Evolutionary conservation across 2,797 vertebrate species (phyloP), one percentile per base, ranked within the genome.

Genomic region (Onychomys leucogaster): DNA sequence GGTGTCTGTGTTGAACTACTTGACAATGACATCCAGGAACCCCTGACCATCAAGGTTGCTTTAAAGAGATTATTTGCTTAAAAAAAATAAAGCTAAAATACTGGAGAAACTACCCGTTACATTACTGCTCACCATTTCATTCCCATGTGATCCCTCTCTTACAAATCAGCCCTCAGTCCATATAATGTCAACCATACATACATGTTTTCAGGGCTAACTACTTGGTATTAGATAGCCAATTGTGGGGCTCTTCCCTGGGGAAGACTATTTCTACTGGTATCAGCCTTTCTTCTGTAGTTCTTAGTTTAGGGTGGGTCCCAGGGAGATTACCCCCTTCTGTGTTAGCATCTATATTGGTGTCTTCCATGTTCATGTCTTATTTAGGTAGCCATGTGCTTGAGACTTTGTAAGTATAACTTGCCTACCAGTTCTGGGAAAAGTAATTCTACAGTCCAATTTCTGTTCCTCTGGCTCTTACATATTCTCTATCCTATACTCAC

Each of bases 31-130:
- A n/a, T 23, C 43, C 21, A 52, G 43, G 6, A 85, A 25, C 46
- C 49, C 37, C 57, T 5, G 5, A 23, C 25, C 37, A 46, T 69
- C 83, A 81, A 88, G 49, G 14, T 59, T 83, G 29, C 25, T 95
- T 78, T 94, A 34, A 80, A 94, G 88, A 75, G 32, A 87, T 16
- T 29, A 95, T 87, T 97, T 92, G 17, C 46, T 90, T 93, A 32
- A 77, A 76, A 76, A 4, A 55, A 13, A n/a, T 3, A n/a, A 80
- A 80, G 5, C 29, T 32, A 67, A 63, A 65, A 32, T 1, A 32
- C 41, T 55, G 55, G 75, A 84, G 63, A 29, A 96, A 73, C 19
- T 94, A 19, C 59, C 76, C 89, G 14, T 83, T 82, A 88, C 92
- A 91, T 73, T 67, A 41, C 12, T 71, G 11, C n/a, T 94, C 59